A percentile compares a stretch with the other conserved stretches of the same genome.
Conservation (phyloP, 2,797 vertebrate genomes). For the Pagetopsis macropterus region DNA sequence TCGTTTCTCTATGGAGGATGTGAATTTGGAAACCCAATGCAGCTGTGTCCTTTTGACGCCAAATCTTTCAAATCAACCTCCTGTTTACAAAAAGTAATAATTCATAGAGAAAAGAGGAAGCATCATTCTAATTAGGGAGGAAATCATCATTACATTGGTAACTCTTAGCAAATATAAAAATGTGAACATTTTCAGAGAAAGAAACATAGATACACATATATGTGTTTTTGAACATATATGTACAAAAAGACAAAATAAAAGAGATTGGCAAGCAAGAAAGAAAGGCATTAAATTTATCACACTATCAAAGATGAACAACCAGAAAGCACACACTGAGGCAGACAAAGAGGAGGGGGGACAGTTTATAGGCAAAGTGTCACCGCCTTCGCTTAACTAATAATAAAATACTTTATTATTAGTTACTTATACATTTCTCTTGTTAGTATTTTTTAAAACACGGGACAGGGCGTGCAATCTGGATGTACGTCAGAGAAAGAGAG, state of each 20-base stretch:
- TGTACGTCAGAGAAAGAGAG: slow-evolving; percentile 89
- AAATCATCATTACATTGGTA: slow-evolving; percentile 75
- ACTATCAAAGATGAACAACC: slow-evolving; percentile 91
- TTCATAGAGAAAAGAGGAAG: slow-evolving; percentile 81
- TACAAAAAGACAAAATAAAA: slow-evolving; percentile 65
- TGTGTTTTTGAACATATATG: slow-evolving; percentile 75
- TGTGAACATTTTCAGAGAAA: slow-evolving; percentile 76
- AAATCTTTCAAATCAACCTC: slow-evolving; percentile 23
- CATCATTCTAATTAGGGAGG: slow-evolving; percentile 53
- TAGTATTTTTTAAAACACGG: slow-evolving; percentile 84
- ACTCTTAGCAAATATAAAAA: slow-evolving; percentile 78
- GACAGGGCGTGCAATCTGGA: slow-evolving; percentile 92
- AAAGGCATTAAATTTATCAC: slow-evolving; percentile 82
- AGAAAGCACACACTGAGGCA: slow-evolving; percentile 89
- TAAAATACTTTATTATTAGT: slow-evolving; percentile 80
- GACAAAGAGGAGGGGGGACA: slow-evolving; percentile 87
- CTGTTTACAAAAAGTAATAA: slow-evolving; percentile 2
- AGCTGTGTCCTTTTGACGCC: slow-evolving; percentile 23
- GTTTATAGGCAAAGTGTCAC: slow-evolving; percentile 78
- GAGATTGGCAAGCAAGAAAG: slow-evolving; percentile 77
- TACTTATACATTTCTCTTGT: slow-evolving; percentile 79
- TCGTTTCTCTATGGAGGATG: slow-evolving; percentile 77
- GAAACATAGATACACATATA: slow-evolving; percentile 77
- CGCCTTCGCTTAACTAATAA: slow-evolving; percentile 83
- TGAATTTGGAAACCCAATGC: slow-evolving; percentile 31